Evolutionary conservation across 2,797 vertebrate species (phyloP).

Genomic region (Cyprinella venusta): DNA sequence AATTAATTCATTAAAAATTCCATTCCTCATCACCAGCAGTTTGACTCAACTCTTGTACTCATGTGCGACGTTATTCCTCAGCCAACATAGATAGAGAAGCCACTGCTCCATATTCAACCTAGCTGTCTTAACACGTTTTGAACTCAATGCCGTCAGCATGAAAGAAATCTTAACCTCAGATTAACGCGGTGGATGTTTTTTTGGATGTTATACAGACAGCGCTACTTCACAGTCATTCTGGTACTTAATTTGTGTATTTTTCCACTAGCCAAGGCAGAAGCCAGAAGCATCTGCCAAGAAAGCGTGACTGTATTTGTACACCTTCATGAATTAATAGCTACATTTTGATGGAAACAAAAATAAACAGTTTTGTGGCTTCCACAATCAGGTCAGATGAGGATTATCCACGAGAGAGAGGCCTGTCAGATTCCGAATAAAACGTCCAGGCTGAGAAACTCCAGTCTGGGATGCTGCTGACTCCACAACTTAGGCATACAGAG

Average conservation of each 20-base stretch:
- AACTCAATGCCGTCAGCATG: not conserved
- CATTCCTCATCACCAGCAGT: not conserved
- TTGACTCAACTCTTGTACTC: not conserved
- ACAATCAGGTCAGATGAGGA: conserved; percentile 28
- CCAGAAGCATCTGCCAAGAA: conserved; percentile 33
- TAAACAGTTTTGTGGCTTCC: conserved; percentile 22
- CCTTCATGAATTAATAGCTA: conserved; percentile 40
- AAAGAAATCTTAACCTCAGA: conserved; percentile 15
- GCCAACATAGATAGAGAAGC: not conserved
- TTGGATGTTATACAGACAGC: conserved; percentile 6
- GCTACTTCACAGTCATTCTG: conserved; percentile 1
- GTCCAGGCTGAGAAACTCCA: not conserved
- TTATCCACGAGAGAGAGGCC: conserved; percentile 22
- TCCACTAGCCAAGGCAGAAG: conserved; percentile 22
- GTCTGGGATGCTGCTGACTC: conserved; percentile 8
- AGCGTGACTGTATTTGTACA: conserved; percentile 14
- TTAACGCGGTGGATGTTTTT: not conserved
- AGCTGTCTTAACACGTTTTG: conserved; percentile 4
- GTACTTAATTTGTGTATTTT: conserved; percentile 21
- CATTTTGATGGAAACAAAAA: conserved; percentile 29
- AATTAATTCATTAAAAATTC: not conserved
- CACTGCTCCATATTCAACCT: not conserved
- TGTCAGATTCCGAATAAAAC: conserved; percentile 7
- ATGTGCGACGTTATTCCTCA: not conserved
- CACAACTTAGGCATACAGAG: conserved; percentile 8